Percentiles rank a stretch among this genome's conserved stretches.
Evolutionary conservation across 2,888 invertebrate species (phyloP).

Genomic region (Temnothorax unifasciatus): DNA sequence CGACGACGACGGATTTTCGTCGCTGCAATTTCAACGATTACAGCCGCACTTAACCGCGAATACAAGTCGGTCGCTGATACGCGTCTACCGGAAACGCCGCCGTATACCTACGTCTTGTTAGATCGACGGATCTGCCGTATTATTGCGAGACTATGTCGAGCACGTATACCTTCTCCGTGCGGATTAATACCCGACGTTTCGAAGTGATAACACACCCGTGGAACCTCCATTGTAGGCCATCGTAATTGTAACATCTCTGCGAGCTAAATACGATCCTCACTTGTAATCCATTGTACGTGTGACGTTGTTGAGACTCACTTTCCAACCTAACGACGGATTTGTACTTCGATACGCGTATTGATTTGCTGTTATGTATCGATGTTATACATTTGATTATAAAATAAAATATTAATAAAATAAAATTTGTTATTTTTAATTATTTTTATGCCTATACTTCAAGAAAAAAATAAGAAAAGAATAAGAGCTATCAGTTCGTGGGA

Average conservation of each 20-base stretch:
- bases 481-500: neutral
- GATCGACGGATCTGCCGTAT: conserved; percentile 71
- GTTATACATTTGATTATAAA: neutral
- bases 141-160: conserved; percentile 69
- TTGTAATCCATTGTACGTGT: conserved; percentile 46
- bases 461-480: neutral
- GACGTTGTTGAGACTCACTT: conserved; percentile 31
- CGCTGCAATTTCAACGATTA: conserved; percentile 74
- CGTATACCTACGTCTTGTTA: conserved; percentile 57
- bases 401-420: neutral
- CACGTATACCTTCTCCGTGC: conserved; percentile 55
- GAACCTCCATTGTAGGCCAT: conserved; percentile 47
- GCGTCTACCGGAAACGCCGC: conserved; percentile 57
- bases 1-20: conserved; percentile 59
- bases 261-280: conserved; percentile 47
- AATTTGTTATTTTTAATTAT: neutral
- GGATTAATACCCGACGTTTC: conserved; percentile 67
- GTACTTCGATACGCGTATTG: neutral
- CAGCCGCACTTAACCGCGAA: conserved; percentile 73
- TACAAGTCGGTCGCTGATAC: conserved; percentile 67
- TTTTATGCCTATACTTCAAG: neutral
- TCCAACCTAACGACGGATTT: conserved; percentile 7
- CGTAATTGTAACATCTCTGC: conserved; percentile 37
- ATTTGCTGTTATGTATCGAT: neutral
- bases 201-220: conserved; percentile 61